phyloP scores from a whole-genome alignment of 2,888 invertebrate genomes.

The Patella ulyssiponensis region DNA sequence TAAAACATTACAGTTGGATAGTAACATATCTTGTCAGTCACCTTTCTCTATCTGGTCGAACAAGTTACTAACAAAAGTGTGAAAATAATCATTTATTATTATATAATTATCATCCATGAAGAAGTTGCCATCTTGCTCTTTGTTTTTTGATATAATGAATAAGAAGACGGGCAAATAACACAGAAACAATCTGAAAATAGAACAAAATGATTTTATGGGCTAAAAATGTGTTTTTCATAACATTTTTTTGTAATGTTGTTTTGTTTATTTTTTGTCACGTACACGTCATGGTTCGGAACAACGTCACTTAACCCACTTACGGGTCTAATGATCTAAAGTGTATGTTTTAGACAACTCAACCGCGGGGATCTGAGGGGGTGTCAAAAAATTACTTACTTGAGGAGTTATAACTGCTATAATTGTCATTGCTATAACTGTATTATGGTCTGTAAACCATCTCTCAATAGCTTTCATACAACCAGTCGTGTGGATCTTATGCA shows the following conservation, averaged over 20 bases:
- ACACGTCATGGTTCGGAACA: no score
- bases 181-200: conserved; percentile 48
- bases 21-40: no score
- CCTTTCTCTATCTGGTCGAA: no score
- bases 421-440: conserved; percentile 56
- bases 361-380: neutral
- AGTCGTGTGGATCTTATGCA: conserved; percentile 57
- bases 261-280: no score
- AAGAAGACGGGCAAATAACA: conserved; percentile 49
- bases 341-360: no score
- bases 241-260: no score
- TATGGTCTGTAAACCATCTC: conserved; percentile 61
- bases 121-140: conserved; percentile 30
- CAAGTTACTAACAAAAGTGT: no score
- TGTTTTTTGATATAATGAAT: conserved; percentile 40
- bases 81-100: neutral
- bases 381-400: conserved; percentile 49
- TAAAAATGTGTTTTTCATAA: no score
- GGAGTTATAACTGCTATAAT: conserved; percentile 59
- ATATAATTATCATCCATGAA: conserved; percentile 2
- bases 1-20: no score
- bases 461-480: conserved; percentile 67
- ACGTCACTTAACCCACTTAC: no score
- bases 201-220: neutral
- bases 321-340: no score